Conservation (phyloP, 2,888 invertebrate species). For the Cremastinae sp. region DNA sequence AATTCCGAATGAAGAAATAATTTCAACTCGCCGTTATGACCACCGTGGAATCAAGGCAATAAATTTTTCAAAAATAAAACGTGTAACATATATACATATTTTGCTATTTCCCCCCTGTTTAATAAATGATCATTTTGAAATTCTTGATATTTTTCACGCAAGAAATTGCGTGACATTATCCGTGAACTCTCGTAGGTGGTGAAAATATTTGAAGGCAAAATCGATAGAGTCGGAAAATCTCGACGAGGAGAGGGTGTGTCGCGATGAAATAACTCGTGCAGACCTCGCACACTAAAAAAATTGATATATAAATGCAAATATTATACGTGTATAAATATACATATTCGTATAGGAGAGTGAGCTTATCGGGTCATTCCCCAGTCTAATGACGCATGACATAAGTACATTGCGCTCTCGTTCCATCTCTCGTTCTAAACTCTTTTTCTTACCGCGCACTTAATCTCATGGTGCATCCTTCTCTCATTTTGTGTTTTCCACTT, state of each 20-base stretch:
- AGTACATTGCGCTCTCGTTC: slow-evolving; percentile 50
- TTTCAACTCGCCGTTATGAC: too few relatives aligned
- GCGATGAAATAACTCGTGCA: slow-evolving; percentile 43
- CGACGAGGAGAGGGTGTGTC: slow-evolving; percentile 56
- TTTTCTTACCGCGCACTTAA: slow-evolving; percentile 31
- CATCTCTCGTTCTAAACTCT: slow-evolving; percentile 39
- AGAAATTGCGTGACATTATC: too few relatives aligned
- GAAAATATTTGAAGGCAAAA: slow-evolving; percentile 2
- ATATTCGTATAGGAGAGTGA: neutral
- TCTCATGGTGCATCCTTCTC: slow-evolving; percentile 29
- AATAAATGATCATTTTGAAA: too few relatives aligned
- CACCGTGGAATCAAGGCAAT: too few relatives aligned
- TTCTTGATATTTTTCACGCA: too few relatives aligned
- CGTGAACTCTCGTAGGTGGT: too few relatives aligned
- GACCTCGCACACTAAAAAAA: slow-evolving; percentile 31
- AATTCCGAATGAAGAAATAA: too few relatives aligned
- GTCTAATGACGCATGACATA: slow-evolving; percentile 61
- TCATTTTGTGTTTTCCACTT: slow-evolving; percentile 1
- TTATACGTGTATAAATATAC: neutral
- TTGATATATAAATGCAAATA: too few relatives aligned
- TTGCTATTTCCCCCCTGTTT: too few relatives aligned
- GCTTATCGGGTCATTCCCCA: slow-evolving; percentile 57
- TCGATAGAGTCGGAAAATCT: slow-evolving; percentile 42
- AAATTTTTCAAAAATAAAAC: too few relatives aligned
- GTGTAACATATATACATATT: too few relatives aligned